Conservation (phyloP, 37 sponge, comb jelly and placozoan genomes). For the Eunapius fragilis region DNA sequence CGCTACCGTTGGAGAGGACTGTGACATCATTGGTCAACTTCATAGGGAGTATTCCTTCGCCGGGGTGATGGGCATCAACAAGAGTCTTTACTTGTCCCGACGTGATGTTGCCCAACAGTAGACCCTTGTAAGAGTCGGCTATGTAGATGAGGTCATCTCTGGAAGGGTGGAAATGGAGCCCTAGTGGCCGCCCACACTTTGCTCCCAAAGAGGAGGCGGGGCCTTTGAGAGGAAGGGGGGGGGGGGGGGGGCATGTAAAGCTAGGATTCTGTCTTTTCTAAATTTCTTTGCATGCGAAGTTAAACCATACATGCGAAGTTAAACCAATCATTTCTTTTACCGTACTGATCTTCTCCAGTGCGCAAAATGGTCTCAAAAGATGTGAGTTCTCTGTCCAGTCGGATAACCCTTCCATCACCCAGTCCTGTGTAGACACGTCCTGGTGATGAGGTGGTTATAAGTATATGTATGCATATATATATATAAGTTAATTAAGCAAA, state of each 20-base stretch:
- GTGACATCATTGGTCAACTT: slow-evolving; percentile 51
- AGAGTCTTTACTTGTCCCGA: background rate
- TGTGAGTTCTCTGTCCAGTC: slow-evolving; percentile 10
- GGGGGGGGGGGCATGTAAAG: too few species aligned
- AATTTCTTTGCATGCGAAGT: background rate
- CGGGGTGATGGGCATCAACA: background rate
- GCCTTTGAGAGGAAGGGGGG: too few species aligned
- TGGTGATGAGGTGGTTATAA: too few species aligned
- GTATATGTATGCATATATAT: too few species aligned
- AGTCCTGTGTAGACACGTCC: slow-evolving; percentile 73
- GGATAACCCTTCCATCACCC: slow-evolving; percentile 64
- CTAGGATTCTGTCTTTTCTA: too few species aligned
- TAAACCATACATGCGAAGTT: too few species aligned
- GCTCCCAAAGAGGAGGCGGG: too few species aligned
- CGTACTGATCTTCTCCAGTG: too few species aligned
- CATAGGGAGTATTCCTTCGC: background rate
- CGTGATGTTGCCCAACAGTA: background rate
- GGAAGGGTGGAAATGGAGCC: slow-evolving; percentile 46
- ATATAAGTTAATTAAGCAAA: too few species aligned
- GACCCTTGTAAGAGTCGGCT: background rate
- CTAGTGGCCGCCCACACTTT: slow-evolving; percentile 87
- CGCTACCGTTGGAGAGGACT: slow-evolving; percentile 58
- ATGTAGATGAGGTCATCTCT: slow-evolving; percentile 43
- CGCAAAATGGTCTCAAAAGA: slow-evolving; percentile 11
- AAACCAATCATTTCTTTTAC: background rate